These are phyloP conservation scores for Rhinolophus sinicus DNA, from an alignment of 2,113 vertebrate genomes.

Conservation along the genomic window DNA sequence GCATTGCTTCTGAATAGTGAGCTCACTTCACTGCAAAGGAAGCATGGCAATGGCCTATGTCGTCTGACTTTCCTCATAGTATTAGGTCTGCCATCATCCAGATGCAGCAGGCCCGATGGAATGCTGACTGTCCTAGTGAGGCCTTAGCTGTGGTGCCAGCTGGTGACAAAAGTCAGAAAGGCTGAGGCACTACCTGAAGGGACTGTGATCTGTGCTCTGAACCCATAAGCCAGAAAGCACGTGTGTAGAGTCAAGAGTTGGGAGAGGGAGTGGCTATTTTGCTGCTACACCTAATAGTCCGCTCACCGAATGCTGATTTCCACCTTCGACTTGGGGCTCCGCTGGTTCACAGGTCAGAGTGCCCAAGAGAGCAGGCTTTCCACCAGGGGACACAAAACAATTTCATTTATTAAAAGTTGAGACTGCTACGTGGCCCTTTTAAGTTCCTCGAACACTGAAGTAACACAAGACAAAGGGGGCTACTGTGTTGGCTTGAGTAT, in stretches of 20 bases:
- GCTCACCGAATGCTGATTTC: background rate
- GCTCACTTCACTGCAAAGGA: background rate
- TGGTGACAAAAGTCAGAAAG: background rate
- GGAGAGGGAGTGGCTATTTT: background rate
- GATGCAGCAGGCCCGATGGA: background rate
- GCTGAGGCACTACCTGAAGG: background rate
- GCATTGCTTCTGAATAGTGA: background rate
- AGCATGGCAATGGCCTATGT: fast-evolving
- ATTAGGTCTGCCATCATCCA: background rate
- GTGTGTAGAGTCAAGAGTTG: background rate
- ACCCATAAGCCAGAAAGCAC: background rate
- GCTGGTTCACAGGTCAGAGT: background rate
- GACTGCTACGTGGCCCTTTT: background rate
- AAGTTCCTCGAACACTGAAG: background rate
- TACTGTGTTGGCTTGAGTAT: background rate
- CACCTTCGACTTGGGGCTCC: background rate
- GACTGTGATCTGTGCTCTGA: background rate
- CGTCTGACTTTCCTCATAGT: background rate
- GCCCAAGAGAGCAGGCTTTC: background rate
- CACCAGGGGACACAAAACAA: background rate
- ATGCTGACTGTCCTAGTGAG: no score
- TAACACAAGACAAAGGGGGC: no score
- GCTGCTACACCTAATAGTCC: fast-evolving
- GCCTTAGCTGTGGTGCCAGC: background rate
- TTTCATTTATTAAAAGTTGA: background rate